Conservation (phyloP, 2,113 vertebrate genomes). For the Chinchilla lanigera region DNA sequence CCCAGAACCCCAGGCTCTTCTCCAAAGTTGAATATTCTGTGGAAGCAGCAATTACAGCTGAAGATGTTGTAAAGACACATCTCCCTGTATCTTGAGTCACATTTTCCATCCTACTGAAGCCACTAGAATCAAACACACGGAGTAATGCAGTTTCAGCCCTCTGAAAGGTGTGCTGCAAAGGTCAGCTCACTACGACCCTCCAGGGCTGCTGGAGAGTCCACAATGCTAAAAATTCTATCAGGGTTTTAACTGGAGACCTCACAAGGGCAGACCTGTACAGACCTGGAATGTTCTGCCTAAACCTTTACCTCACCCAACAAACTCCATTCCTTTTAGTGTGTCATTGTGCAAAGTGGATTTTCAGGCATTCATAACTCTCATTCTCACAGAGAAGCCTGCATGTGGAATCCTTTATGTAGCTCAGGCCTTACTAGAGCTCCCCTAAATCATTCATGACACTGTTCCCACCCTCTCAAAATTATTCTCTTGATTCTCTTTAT, state of each 20-base stretch:
- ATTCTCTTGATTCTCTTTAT: background rate
- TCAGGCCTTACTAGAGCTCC: background rate
- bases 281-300: background rate
- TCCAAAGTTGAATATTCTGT: background rate
- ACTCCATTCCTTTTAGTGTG: background rate
- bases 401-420: background rate
- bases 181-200: background rate
- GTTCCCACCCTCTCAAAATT: background rate
- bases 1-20: background rate
- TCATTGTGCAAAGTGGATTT: background rate
- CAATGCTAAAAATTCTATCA: background rate
- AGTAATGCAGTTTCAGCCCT: background rate
- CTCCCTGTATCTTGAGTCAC: background rate
- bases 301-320: background rate
- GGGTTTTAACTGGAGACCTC: background rate
- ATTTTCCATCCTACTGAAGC: slow-evolving; percentile 1
- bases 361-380: background rate
- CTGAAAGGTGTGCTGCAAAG: background rate
- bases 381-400: background rate
- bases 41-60: background rate
- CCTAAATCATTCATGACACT: background rate
- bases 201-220: background rate
- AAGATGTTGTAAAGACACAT: background rate
- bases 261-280: background rate
- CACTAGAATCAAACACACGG: background rate